These are phyloP conservation scores for Cylas formicarius DNA, from an alignment of 1,140 invertebrate species.

Conservation along the genomic window DNA sequence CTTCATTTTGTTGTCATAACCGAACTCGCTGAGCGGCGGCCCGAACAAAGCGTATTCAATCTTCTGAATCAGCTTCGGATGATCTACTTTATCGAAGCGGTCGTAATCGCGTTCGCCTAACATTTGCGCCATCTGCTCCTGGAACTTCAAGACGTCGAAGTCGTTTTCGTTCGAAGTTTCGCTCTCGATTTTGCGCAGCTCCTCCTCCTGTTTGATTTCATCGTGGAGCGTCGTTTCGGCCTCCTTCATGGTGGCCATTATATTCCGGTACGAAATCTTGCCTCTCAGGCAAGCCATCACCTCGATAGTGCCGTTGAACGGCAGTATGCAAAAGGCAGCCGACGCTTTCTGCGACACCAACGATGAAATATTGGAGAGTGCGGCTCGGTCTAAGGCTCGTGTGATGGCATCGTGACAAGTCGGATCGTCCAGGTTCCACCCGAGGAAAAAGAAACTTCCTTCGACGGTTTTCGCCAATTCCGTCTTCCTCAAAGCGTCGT, in stretches of 20 bases:
- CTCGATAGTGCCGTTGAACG: slow-evolving; percentile 18
- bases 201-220: slow-evolving; percentile 20
- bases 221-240: slow-evolving; percentile 10
- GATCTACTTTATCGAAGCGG: slow-evolving; percentile 29
- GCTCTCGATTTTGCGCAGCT: slow-evolving; percentile 14
- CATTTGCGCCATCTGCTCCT: slow-evolving; percentile 30
- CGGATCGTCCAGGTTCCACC: slow-evolving; percentile 27
- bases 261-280: slow-evolving; percentile 17
- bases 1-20: slow-evolving; percentile 22
- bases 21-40: slow-evolving; percentile 20
- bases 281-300: slow-evolving; percentile 18
- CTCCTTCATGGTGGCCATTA: slow-evolving; percentile 17
- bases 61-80: slow-evolving; percentile 29
- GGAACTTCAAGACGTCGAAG: slow-evolving; percentile 24
- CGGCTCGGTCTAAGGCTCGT: slow-evolving; percentile 14
- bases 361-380: slow-evolving; percentile 13
- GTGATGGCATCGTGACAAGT: slow-evolving; percentile 22
- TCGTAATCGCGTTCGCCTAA: slow-evolving; percentile 37
- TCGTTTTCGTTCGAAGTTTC: slow-evolving; percentile 10
- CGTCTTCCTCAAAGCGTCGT: slow-evolving; percentile 14
- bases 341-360: slow-evolving; percentile 17
- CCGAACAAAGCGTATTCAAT: slow-evolving; percentile 33
- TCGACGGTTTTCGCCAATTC: slow-evolving; percentile 18
- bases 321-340: slow-evolving; percentile 18
- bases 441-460: slow-evolving; percentile 20